phyloP scores from a whole-genome alignment of 2,797 vertebrate genomes.

The Somateria mollissima region DNA sequence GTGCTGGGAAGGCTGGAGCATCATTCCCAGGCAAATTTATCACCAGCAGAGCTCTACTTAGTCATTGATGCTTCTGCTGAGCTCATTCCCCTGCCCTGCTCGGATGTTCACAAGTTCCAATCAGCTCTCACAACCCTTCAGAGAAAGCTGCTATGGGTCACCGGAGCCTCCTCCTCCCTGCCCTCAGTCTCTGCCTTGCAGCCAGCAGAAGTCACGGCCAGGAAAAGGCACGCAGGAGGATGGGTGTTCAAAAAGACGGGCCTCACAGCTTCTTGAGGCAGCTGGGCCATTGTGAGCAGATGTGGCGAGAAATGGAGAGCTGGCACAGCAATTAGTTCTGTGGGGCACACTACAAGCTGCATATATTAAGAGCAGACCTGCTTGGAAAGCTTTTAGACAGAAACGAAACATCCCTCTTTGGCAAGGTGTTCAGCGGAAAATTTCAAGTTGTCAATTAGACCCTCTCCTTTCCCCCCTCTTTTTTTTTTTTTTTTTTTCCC shows the following conservation, averaged over 20 bases:
- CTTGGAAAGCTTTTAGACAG: not conserved
- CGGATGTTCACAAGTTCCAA: not conserved
- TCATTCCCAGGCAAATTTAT: not conserved
- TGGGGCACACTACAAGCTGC: not conserved
- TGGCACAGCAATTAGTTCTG: not conserved
- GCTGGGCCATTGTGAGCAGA: not conserved
- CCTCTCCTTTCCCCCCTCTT: not conserved
- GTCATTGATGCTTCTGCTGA: not conserved
- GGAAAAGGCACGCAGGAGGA: not conserved
- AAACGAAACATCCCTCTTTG: not conserved
- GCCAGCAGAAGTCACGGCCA: not conserved
- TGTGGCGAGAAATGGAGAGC: not conserved
- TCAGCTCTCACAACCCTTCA: fast-evolving
- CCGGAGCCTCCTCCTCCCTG: not conserved
- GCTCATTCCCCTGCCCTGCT: fast-evolving
- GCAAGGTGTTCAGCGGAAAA: not conserved
- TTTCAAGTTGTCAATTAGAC: not conserved
- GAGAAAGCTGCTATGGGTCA: fast-evolving
- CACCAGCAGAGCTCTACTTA: fast-evolving
- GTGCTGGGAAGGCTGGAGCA: not conserved
- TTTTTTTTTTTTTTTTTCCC: no score
- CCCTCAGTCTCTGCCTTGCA: not conserved
- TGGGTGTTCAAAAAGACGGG: not conserved
- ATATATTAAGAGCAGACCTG: not conserved
- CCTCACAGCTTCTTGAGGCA: not conserved